Base-by-base conservation (phyloP, 1,140 invertebrate species). In the Drosophila tani region DNA sequence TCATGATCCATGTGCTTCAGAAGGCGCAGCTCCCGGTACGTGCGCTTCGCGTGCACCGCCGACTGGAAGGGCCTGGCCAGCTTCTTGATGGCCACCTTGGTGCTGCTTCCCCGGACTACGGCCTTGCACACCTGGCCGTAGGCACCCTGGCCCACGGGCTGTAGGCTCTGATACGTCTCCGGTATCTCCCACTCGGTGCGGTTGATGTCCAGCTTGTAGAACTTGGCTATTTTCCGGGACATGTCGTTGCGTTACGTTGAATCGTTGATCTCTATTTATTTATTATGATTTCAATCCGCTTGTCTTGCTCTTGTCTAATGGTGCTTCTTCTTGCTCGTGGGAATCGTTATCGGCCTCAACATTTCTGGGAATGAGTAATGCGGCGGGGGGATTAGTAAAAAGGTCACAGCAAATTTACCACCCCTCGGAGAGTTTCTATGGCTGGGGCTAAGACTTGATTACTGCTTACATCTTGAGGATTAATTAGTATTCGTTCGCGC, bases 1-100 rank as follows among this genome's bases (percentile, higher is more conserved):
- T 99, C 99, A 94, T 99, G 99, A 93, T 99, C 98, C 96, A 99
- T 99, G 86, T 99, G 97, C 93, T 99, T 99, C 57, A 99, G 95
- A 93, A 99, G 96, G 32, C 98, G 95, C 69, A 99, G 95, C 93
- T 99, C 99, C 70, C 99, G 95, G 91, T 99, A 99, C 5, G 99
- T 99, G 80, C 99, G 94, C 93, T 99, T 99, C 5, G 99, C 99
- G 94, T 99, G 99, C 50, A 99, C 98, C 24, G 98, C 98, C 62
- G 99, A 99, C 93, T 99, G 98, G 94, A 99, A 99, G 47, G 99
- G 99, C 69, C 98, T 94, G 51, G 98, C 98, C 78, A 99, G 94
- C 93, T 99, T 99, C 93, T 99, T 99, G 73, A 99, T 99, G 2
- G 99, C 99, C 55, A 99, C 98, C 95, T 98, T 98, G 73, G 95